phyloP scores from a whole-genome alignment of 2,113 vertebrate species.

The Onychostruthus taczanowskii region DNA sequence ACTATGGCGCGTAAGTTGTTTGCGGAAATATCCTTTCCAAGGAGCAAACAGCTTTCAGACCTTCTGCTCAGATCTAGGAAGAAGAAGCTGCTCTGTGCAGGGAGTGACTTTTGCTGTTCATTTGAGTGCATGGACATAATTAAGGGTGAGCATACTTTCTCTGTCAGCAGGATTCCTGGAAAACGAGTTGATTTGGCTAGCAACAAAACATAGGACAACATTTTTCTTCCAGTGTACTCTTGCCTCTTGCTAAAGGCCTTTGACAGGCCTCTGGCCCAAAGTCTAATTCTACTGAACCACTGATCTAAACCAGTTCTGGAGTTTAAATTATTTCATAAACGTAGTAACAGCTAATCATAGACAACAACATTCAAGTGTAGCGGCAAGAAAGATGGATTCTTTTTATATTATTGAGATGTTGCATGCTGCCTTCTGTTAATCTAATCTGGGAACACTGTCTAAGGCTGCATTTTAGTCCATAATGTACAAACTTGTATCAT shows the following conservation, averaged over 20 bases:
- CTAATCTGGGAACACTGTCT: not conserved
- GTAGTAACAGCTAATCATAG: not conserved
- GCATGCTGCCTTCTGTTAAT: not conserved
- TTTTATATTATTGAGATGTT: not conserved
- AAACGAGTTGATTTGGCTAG: not conserved
- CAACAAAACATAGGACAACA: not conserved
- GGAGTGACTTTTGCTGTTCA: not conserved
- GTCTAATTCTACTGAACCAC: not conserved
- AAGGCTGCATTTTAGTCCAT: not conserved
- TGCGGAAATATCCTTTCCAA: not conserved
- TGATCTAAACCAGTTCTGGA: not conserved
- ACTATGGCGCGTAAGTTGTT: slow-evolving; percentile 66
- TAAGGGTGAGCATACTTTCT: not conserved
- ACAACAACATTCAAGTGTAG: not conserved
- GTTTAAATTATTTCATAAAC: not conserved
- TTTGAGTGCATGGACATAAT: not conserved
- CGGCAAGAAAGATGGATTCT: not conserved
- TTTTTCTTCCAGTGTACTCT: not conserved
- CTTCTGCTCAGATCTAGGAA: not conserved
- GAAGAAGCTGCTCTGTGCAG: not conserved
- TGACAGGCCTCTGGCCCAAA: not conserved
- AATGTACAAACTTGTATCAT: not conserved
- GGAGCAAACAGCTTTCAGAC: not conserved
- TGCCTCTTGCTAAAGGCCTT: not conserved
- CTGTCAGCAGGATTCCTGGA: not conserved